Percentiles rank a stretch among this genome's conserved stretches.
Conservation (phyloP, 2,113 vertebrate species). For the Erinaceus europaeus region DNA sequence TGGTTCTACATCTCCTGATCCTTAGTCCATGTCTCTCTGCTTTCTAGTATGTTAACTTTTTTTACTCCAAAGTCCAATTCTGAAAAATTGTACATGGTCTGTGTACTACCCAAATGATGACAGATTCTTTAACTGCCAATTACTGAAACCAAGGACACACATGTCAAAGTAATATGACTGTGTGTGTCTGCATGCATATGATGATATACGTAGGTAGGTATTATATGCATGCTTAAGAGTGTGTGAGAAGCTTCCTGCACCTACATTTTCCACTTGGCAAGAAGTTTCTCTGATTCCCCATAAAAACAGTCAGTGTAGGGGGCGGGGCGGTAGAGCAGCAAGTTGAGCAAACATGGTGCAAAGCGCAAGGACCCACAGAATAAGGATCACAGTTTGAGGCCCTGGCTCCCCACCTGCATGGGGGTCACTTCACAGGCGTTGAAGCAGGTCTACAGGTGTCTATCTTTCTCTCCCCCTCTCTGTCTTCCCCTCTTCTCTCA, state of each 20-base stretch:
- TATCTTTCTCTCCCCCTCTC: too few relatives aligned
- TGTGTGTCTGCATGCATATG: fast-evolving
- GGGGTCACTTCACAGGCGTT: too few relatives aligned
- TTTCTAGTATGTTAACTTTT: not conserved
- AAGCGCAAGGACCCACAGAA: too few relatives aligned
- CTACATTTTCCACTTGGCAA: not conserved
- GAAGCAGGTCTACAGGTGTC: too few relatives aligned
- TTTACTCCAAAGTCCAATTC: not conserved
- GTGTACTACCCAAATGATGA: not conserved
- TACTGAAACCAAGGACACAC: not conserved
- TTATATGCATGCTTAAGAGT: not conserved
- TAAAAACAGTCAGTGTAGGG: not conserved
- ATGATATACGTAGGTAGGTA: not conserved
- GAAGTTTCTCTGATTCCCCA: not conserved
- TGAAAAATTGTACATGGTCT: not conserved
- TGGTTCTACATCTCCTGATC: not conserved
- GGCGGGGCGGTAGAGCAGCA: too few relatives aligned
- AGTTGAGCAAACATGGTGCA: too few relatives aligned
- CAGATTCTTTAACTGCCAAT: not conserved
- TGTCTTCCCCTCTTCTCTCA: too few relatives aligned
- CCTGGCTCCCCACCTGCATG: too few relatives aligned
- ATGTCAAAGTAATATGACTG: not conserved
- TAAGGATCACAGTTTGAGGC: too few relatives aligned
- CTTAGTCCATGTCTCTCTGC: not conserved
- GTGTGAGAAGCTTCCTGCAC: not conserved